Evolutionary conservation across 2,797 vertebrate species (phyloP).

Genomic region (Cyprinodon diabolis): DNA sequence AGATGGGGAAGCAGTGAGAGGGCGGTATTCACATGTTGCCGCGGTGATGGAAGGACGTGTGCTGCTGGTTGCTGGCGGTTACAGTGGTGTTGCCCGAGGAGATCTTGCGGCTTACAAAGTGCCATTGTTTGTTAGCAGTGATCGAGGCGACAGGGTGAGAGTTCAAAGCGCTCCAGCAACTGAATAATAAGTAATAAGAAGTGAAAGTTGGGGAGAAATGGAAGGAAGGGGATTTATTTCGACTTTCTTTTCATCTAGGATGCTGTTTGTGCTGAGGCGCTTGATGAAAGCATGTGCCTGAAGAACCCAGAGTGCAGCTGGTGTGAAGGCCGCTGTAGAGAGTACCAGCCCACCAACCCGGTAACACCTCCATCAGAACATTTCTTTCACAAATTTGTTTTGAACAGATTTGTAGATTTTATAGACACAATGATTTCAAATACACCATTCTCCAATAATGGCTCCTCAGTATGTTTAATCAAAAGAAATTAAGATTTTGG

Average conservation of each 20-base stretch:
- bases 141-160: slow-evolving; percentile 81
- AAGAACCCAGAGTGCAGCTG: slow-evolving; percentile 93
- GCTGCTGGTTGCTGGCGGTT: slow-evolving; percentile 90
- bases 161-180: slow-evolving; percentile 7
- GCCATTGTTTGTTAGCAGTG: slow-evolving; percentile 84
- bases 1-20: slow-evolving; percentile 83
- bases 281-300: slow-evolving; percentile 87
- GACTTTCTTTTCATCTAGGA: slow-evolving; percentile 72
- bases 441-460: not conserved
- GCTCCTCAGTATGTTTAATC: not conserved
- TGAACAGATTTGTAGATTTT: not conserved
- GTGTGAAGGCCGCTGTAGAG: slow-evolving; percentile 90
- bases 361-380: slow-evolving; percentile 69
- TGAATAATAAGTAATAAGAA: not conserved
- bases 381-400: not conserved
- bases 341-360: slow-evolving; percentile 84
- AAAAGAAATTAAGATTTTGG: not conserved
- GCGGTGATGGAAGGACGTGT: slow-evolving; percentile 90
- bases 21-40: slow-evolving; percentile 92
- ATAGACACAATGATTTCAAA: not conserved
- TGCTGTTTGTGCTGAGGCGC: slow-evolving; percentile 88
- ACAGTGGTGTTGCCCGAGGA: slow-evolving; percentile 87
- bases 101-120: slow-evolving; percentile 94
- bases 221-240: not conserved
- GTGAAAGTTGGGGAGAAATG: not conserved